Percentiles rank a stretch among this genome's conserved stretches.
Conservation (phyloP, 2,797 vertebrate species). For the Sylvia borin region DNA sequence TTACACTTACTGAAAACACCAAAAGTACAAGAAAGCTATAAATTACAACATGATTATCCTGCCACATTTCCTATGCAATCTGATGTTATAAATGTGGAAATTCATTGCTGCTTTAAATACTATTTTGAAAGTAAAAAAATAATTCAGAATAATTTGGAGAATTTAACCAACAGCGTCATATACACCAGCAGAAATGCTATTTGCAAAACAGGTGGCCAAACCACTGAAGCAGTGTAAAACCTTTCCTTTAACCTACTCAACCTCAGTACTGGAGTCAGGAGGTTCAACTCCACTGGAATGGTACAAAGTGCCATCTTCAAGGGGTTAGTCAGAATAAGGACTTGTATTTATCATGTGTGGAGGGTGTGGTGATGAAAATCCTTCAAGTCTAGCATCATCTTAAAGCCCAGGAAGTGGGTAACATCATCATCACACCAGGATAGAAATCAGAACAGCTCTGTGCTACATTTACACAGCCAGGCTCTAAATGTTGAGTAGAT, state of each 20-base stretch:
- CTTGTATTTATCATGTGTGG: background rate
- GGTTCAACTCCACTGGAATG: background rate
- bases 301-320: background rate
- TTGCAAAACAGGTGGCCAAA: background rate
- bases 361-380: background rate
- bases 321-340: background rate
- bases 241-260: background rate
- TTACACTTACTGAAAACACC: background rate
- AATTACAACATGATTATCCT: background rate
- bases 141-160: background rate
- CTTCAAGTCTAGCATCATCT: background rate
- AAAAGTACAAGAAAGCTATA: background rate
- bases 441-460: background rate
- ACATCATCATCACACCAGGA: background rate
- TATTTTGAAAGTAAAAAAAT: background rate
- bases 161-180: background rate
- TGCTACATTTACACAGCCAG: fast-evolving
- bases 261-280: background rate
- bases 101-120: background rate
- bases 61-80: background rate
- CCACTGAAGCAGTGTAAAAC: fast-evolving
- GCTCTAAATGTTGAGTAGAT: background rate
- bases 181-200: background rate
- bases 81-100: background rate
- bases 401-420: background rate